These are phyloP conservation scores for Rutpela maculata DNA, from an alignment of 2,888 invertebrate species.

Conservation along the genomic window DNA sequence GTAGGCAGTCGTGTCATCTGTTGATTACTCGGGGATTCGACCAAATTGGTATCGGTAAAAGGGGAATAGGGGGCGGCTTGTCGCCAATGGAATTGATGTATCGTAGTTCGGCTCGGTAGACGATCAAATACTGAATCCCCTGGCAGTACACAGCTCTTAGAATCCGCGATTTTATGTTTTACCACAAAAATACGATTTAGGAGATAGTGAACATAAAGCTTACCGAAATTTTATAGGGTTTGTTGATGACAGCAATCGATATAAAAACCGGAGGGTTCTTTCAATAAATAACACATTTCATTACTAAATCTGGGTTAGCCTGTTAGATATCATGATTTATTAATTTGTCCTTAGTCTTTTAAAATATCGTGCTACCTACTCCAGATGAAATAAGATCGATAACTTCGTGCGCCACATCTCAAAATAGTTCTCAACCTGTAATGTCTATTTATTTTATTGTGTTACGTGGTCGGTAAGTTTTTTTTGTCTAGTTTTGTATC, in stretches of 20 bases:
- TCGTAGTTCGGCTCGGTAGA: slow-evolving; percentile 60
- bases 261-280: slow-evolving; percentile 38
- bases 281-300: slow-evolving; percentile 44
- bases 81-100: slow-evolving; percentile 59
- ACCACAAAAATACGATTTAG: slow-evolving; percentile 41
- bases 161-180: slow-evolving; percentile 40
- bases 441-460: neutral
- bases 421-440: neutral
- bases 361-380: slow-evolving; percentile 15
- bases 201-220: slow-evolving; percentile 42
- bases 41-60: slow-evolving; percentile 66
- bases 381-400: neutral
- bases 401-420: neutral
- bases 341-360: slow-evolving; percentile 26
- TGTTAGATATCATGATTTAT: slow-evolving; percentile 26
- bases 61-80: slow-evolving; percentile 50
- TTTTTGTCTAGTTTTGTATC: neutral
- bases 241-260: slow-evolving; percentile 49
- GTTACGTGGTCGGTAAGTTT: neutral
- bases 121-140: slow-evolving; percentile 60
- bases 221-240: slow-evolving; percentile 44
- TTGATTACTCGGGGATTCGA: slow-evolving; percentile 70
- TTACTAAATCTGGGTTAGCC: slow-evolving; percentile 37
- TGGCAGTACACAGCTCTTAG: slow-evolving; percentile 43
- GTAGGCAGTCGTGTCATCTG: slow-evolving; percentile 69